phyloP scores from a whole-genome alignment of 2,113 vertebrate genomes.

The Semnornis frantzii region DNA sequence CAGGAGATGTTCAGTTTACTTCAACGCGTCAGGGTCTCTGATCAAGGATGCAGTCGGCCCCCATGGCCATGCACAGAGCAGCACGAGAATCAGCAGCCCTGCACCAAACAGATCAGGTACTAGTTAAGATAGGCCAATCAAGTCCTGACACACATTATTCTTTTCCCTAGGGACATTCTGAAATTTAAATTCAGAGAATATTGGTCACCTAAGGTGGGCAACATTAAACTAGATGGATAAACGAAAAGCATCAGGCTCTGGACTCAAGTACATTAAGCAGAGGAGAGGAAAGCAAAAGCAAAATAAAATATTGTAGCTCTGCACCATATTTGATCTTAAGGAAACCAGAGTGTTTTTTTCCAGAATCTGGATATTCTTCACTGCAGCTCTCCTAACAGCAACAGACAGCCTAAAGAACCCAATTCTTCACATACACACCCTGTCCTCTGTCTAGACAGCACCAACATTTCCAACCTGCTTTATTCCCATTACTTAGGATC shows the following conservation, averaged over 20 bases:
- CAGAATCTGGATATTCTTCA: background rate
- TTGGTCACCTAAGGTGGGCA: background rate
- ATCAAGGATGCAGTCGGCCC: background rate
- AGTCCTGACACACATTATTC: background rate
- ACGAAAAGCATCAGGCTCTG: background rate
- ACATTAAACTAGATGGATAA: background rate
- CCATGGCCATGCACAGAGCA: background rate
- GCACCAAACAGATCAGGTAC: background rate
- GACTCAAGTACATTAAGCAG: background rate
- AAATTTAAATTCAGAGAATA: background rate
- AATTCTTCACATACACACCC: no score
- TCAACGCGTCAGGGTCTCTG: background rate
- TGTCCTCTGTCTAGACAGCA: background rate
- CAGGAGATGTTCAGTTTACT: background rate
- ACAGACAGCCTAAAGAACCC: background rate
- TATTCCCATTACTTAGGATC: background rate
- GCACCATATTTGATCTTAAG: background rate
- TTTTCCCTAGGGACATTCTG: background rate
- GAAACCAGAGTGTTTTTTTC: background rate
- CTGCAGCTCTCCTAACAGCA: background rate
- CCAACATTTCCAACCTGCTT: background rate
- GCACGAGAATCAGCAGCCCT: background rate
- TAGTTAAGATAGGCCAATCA: background rate
- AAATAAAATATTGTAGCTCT: background rate
- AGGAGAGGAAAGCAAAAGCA: background rate